These are phyloP conservation scores for Drosophila cognata DNA, from an alignment of 2,888 invertebrate genomes.

Conservation along the genomic window DNA sequence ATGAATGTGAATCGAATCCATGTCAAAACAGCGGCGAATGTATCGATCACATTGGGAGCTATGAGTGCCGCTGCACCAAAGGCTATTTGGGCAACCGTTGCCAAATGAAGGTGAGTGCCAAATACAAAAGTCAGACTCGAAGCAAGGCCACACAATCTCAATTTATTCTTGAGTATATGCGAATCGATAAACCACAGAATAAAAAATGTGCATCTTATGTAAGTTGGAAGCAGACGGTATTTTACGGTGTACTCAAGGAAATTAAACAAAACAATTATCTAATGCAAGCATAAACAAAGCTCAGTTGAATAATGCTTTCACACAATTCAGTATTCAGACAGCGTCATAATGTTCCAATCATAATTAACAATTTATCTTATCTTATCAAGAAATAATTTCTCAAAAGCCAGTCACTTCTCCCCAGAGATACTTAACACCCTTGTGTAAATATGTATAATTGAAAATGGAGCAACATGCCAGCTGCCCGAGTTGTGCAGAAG, in stretches of 20 bases:
- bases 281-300: background rate
- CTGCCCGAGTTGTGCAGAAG: background rate
- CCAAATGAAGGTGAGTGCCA: constrained; percentile 88
- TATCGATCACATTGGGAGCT: constrained; percentile 90
- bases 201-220: background rate
- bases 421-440: background rate
- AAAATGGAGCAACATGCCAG: constrained; percentile 1
- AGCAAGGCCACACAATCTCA: background rate
- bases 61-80: constrained; percentile 89
- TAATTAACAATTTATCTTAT: constrained; percentile 17
- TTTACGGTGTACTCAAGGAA: background rate
- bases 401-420: constrained; percentile 7
- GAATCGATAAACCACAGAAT: background rate
- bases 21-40: constrained; percentile 91
- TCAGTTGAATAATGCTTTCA: background rate
- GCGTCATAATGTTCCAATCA: constrained; percentile 10
- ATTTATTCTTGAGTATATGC: background rate
- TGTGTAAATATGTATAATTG: constrained; percentile 5
- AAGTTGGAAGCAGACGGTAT: background rate
- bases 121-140: constrained; percentile 9
- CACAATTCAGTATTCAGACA: background rate
- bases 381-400: constrained; percentile 9
- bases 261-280: constrained; percentile 10
- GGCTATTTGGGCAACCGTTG: constrained; percentile 90
- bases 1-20: constrained; percentile 91